Evolutionary conservation across 1,140 invertebrate genomes (phyloP).

Genomic region (Drosophila baimaii): DNA sequence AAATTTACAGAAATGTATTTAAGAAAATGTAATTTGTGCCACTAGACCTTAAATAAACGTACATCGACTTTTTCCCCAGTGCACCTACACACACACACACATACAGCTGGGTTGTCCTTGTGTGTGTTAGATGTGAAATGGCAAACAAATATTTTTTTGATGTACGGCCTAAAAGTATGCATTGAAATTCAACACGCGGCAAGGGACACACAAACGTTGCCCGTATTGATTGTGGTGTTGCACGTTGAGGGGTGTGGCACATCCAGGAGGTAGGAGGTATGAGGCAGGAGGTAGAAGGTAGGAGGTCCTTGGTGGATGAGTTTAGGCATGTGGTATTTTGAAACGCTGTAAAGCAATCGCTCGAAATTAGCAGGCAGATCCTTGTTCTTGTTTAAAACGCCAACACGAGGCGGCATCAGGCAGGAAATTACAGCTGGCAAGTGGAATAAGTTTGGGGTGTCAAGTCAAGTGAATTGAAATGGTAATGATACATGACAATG

Average conservation of each 20-base stretch:
- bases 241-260: not conserved
- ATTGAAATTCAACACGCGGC: conserved; percentile 81
- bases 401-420: conserved; percentile 28
- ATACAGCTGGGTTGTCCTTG: conserved; percentile 16
- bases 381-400: conserved; percentile 68
- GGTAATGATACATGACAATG: conserved; percentile 62
- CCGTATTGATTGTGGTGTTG: conserved; percentile 39
- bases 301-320: not conserved
- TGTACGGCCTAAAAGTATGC: conserved; percentile 74
- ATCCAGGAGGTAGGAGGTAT: not conserved
- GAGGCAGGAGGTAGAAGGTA: not conserved
- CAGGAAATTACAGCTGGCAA: conserved; percentile 44
- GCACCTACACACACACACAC: conserved; percentile 1
- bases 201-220: conserved; percentile 40
- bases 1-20: no score
- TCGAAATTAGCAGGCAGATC: conserved; percentile 74
- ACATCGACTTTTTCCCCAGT: not conserved
- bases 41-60: no score
- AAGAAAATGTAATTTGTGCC: no score
- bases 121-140: conserved; percentile 63
- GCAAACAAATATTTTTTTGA: conserved; percentile 74
- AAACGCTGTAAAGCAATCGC: conserved; percentile 51
- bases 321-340: conserved; percentile 28
- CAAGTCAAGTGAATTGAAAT: conserved; percentile 59
- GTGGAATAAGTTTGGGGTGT: conserved; percentile 42